Conservation (phyloP, 2,888 invertebrate genomes). For the Philonicus albiceps region DNA sequence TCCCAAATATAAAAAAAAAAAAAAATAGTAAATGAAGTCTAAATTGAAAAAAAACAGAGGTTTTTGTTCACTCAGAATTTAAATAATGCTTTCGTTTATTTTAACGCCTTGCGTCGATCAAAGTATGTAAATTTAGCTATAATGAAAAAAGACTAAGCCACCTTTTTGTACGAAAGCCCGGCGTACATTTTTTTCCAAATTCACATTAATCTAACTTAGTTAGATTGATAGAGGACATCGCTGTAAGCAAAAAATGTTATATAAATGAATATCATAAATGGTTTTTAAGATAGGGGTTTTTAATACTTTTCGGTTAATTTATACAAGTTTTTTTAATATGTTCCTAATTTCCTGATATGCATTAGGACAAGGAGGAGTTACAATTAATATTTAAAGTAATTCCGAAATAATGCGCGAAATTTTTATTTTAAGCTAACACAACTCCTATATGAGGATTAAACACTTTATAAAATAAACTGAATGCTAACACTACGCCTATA, state of each 20-base stretch:
- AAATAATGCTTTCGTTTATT: background rate
- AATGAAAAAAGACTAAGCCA: background rate
- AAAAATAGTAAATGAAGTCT: background rate
- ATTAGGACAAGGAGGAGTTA: too few relatives aligned
- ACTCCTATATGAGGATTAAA: too few relatives aligned
- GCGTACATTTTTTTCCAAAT: background rate
- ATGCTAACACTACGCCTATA: too few relatives aligned
- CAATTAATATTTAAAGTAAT: too few relatives aligned
- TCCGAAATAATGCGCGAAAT: too few relatives aligned
- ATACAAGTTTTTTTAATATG: background rate
- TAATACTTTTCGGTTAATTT: background rate
- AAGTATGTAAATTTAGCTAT: background rate
- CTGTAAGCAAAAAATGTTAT: background rate
- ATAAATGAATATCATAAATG: background rate
- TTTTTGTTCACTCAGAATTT: background rate
- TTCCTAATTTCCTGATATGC: background rate
- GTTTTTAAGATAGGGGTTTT: background rate
- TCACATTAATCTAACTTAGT: too few relatives aligned
- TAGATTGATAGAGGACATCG: background rate
- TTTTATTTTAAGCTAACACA: too few relatives aligned
- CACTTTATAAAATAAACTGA: too few relatives aligned
- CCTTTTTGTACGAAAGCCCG: background rate
- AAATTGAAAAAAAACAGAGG: too few relatives aligned
- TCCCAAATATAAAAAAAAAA: background rate
- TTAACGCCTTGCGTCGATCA: background rate